Conservation (phyloP, 2,888 invertebrate genomes). For the Tethea ocularis region DNA sequence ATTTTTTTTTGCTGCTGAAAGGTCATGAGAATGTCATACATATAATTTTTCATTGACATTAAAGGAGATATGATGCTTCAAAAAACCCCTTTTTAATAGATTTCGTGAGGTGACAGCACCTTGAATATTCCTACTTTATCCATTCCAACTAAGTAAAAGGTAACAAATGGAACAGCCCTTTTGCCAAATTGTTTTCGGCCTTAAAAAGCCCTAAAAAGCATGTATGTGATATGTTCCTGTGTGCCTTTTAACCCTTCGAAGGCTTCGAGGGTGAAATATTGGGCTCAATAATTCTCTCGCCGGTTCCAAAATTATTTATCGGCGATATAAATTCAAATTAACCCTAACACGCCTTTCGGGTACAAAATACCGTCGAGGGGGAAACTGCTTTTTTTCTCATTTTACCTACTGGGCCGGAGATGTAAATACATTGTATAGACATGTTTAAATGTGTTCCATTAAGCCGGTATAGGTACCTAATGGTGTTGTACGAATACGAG, state of each 20-base stretch:
- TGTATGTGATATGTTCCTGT: neutral
- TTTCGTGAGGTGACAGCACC: too few species aligned
- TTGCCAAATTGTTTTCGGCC: neutral
- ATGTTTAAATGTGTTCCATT: neutral
- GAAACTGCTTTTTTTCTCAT: constrained; percentile 24
- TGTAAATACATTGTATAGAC: neutral
- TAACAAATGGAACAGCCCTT: neutral
- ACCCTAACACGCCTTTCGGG: constrained; percentile 36
- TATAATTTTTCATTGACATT: too few species aligned
- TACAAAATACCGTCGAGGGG: constrained; percentile 38
- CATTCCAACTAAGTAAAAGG: neutral
- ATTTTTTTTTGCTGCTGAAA: too few species aligned
- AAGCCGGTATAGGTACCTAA: neutral
- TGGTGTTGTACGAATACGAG: too few species aligned
- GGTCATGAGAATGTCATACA: too few species aligned
- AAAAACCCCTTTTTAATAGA: too few species aligned
- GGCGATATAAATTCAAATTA: constrained; percentile 60
- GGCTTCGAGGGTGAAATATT: neutral
- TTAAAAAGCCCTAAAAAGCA: constrained; percentile 4
- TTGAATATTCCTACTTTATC: too few species aligned
- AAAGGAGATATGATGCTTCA: too few species aligned
- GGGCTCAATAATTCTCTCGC: constrained; percentile 46
- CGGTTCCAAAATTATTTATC: constrained; percentile 57
- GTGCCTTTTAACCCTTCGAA: neutral
- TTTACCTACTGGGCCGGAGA: neutral